phyloP scores from a whole-genome alignment of 2,113 vertebrate genomes.

The Oenanthe oenanthe region DNA sequence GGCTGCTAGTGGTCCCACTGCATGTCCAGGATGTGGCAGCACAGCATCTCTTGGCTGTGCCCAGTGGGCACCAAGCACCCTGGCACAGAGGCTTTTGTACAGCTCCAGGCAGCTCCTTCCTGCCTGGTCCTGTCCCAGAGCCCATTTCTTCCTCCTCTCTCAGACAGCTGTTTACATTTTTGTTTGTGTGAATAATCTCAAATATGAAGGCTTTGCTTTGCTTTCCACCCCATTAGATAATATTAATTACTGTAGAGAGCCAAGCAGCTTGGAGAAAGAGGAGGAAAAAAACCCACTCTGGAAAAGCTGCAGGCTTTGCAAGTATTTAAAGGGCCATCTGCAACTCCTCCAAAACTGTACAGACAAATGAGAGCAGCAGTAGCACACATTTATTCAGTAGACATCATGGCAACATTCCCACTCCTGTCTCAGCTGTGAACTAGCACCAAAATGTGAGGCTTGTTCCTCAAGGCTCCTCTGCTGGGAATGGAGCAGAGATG shows the following conservation, averaged over 20 bases:
- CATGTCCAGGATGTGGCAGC: not conserved
- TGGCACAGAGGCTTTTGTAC: not conserved
- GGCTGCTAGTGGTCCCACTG: not conserved
- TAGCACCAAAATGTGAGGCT: not conserved
- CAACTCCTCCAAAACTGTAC: slow-evolving; percentile 18
- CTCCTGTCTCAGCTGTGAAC: slow-evolving; percentile 3
- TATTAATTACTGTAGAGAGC: slow-evolving; percentile 47
- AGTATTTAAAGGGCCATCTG: slow-evolving; percentile 56
- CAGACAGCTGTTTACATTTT: slow-evolving; percentile 59
- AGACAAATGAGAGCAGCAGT: slow-evolving; percentile 23
- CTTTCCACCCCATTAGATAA: slow-evolving; percentile 50
- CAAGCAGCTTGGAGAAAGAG: slow-evolving; percentile 22
- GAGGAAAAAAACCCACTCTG: not conserved
- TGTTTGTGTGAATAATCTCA: slow-evolving; percentile 62
- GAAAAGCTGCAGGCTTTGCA: slow-evolving; percentile 48
- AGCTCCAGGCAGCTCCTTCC: not conserved
- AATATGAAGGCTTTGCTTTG: slow-evolving; percentile 34
- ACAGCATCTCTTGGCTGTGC: not conserved
- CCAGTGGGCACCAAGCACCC: not conserved
- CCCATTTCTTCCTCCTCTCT: not conserved
- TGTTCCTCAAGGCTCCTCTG: not conserved
- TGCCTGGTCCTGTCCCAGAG: not conserved
- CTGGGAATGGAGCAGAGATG: not conserved
- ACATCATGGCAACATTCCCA: slow-evolving; percentile 14
- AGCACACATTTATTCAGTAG: slow-evolving; percentile 22